These are phyloP conservation scores for Drosophila suzukii DNA, from an alignment of 1,140 invertebrate genomes.

Conservation along the genomic window DNA sequence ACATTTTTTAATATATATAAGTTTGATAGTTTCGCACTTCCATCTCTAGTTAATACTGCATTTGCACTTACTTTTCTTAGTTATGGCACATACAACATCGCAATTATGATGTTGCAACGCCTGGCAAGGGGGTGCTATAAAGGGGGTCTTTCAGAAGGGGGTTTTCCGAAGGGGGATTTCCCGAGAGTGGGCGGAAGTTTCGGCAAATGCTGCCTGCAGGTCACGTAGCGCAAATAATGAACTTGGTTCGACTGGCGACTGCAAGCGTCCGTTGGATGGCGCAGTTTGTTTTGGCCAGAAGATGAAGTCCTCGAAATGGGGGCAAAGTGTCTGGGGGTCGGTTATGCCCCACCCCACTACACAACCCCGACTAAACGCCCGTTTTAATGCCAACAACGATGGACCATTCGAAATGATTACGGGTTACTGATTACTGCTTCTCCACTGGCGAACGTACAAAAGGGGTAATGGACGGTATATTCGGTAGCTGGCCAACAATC, in stretches of 20 bases:
- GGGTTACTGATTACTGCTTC: conserved; percentile 59
- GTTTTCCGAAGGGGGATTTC: neutral
- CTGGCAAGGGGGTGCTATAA: neutral
- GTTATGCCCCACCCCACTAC: neutral
- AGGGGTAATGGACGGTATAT: conserved; percentile 10
- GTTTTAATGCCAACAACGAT: conserved; percentile 48
- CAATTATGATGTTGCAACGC: conserved; percentile 59
- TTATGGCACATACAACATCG: conserved; percentile 16
- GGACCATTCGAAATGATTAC: conserved; percentile 58
- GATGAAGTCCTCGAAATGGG: neutral
- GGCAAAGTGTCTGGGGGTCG: too few relatives aligned
- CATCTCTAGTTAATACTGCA: neutral
- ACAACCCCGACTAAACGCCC: neutral
- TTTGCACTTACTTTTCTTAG: neutral
- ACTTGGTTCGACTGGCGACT: conserved; percentile 50
- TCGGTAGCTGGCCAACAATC: neutral
- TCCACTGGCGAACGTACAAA: conserved; percentile 2
- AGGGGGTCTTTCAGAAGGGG: neutral
- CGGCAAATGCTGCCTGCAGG: conserved; percentile 57
- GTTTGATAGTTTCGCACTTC: neutral
- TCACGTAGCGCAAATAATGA: conserved; percentile 76
- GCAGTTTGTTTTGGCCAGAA: conserved; percentile 48
- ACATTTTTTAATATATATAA: neutral
- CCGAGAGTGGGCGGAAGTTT: conserved; percentile 14
- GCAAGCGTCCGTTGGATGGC: conserved; percentile 25